phyloP scores from a whole-genome alignment of 2,797 vertebrate genomes.

The Hyperoplus immaculatus region DNA sequence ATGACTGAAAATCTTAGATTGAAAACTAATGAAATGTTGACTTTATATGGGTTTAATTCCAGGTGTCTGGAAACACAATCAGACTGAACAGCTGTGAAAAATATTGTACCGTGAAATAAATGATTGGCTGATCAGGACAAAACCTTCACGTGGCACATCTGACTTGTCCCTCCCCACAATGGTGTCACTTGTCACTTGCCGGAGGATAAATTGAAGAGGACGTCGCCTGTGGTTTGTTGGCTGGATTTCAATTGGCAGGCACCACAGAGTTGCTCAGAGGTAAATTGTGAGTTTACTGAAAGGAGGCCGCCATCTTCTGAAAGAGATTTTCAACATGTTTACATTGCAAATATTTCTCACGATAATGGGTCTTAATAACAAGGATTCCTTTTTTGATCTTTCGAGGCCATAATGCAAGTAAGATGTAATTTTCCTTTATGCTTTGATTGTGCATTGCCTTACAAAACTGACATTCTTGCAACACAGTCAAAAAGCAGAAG shows the following conservation, averaged over 20 bases:
- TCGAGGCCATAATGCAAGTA: not conserved
- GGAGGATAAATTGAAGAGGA: conserved; percentile 71
- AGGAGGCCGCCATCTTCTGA: conserved; percentile 28
- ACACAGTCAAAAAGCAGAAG: not conserved
- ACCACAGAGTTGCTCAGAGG: conserved; percentile 39
- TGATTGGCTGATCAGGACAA: conserved; percentile 40
- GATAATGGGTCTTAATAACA: conserved; percentile 13
- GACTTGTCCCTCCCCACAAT: conserved; percentile 65
- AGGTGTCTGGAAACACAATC: conserved; percentile 15
- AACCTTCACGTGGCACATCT: conserved; percentile 36
- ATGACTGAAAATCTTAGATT: not conserved
- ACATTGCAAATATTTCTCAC: conserved; percentile 16
- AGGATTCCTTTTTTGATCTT: conserved; percentile 3
- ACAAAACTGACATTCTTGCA: not conserved
- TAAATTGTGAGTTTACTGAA: conserved; percentile 49
- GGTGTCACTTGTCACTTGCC: conserved; percentile 72
- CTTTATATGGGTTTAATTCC: conserved; percentile 10
- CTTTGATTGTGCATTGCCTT: not conserved
- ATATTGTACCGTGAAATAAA: conserved; percentile 13
- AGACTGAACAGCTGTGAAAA: conserved; percentile 15
- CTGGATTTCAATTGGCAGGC: conserved; percentile 67
- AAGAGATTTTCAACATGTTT: conserved; percentile 20
- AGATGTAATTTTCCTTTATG: not conserved
- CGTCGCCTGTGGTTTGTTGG: conserved; percentile 60
- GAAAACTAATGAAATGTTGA: conserved; percentile 1